Evolutionary conservation across 2,797 vertebrate species (phyloP).

Genomic region (Acrossocheilus wenchowensis): DNA sequence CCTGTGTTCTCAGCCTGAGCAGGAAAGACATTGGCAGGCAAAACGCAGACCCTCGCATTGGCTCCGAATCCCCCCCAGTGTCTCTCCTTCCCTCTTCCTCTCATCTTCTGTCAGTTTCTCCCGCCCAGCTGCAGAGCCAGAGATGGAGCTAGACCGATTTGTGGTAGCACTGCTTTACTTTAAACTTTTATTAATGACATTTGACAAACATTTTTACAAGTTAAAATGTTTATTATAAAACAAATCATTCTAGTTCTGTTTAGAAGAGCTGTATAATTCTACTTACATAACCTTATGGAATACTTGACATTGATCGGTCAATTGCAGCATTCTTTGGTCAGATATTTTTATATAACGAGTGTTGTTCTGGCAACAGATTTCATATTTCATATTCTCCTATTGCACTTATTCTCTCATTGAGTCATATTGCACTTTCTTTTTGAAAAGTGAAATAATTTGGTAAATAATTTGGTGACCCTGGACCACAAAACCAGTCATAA

Average conservation of each 20-base stretch:
- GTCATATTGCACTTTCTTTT: neutral
- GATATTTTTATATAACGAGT: neutral
- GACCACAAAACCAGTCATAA: too few relatives aligned
- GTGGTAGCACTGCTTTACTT: neutral
- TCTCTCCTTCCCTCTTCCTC: conserved; percentile 43
- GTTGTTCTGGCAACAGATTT: neutral
- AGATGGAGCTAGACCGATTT: neutral
- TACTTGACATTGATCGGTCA: neutral
- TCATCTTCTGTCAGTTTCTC: conserved; percentile 42
- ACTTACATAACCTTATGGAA: neutral
- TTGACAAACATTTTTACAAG: neutral
- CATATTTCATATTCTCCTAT: neutral
- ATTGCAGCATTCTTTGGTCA: neutral
- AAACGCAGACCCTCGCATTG: conserved; percentile 38
- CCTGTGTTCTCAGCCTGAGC: conserved; percentile 69
- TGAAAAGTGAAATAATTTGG: neutral
- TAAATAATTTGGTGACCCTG: neutral
- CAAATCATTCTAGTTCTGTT: neutral
- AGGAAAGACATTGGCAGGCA: conserved; percentile 67
- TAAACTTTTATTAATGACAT: neutral
- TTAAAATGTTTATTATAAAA: neutral
- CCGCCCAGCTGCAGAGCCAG: conserved; percentile 47
- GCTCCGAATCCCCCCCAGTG: conserved; percentile 23
- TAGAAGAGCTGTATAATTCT: neutral
- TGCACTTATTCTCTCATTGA: neutral